Base-by-base conservation (phyloP, 92 coral and sea anemone species). In the Paramuricea clavata region DNA sequence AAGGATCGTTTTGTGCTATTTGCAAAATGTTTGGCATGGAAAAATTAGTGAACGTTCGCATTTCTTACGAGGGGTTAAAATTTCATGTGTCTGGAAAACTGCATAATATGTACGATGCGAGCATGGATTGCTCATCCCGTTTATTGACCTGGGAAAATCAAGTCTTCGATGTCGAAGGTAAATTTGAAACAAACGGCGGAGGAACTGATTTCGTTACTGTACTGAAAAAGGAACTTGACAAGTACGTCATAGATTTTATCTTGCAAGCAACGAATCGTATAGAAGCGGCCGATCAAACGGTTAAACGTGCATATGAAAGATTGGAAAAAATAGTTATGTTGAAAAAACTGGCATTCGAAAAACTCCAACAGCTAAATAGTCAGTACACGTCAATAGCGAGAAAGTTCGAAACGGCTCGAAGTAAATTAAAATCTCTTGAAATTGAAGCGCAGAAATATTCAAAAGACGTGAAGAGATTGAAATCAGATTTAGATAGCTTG, bases 401-500 rank as follows among this genome's bases (percentile, higher is more conserved):
- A 54, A 42, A 70, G 62, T 60, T 47, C 30, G 16, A 62, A 64
- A 36, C 33, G 8, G 95, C 95, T 19, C 72, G 60, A 61, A 64
- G 59, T 59, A 26, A 34, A 6, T 60, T 89, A 23, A 31, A 76
- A 11, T 47, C 74, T 35, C 21, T 57, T 13, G 36, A 79, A 79
- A 44, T 31, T 27, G 28, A 67, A 23, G 84, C 54, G 35, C 19
- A 23, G 50, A 79, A 59, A 4, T 79, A 79, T 42, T 57, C 84
- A 7, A 42, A 60, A n/a, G 72, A 79, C 2, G 35, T 57, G 17
- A 57, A 59, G 2, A 32, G 54, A 70, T 74, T 90, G 49, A 82
- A 62, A 74, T 35, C 41, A 69, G 81, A 83, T 5, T 65, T 94
- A 22, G 90, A 90, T 42, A 60, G 76, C 2, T 77, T 94, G 52